These are phyloP conservation scores for Scomber japonicus DNA, from an alignment of 2,113 vertebrate species.

Conservation along the genomic window DNA sequence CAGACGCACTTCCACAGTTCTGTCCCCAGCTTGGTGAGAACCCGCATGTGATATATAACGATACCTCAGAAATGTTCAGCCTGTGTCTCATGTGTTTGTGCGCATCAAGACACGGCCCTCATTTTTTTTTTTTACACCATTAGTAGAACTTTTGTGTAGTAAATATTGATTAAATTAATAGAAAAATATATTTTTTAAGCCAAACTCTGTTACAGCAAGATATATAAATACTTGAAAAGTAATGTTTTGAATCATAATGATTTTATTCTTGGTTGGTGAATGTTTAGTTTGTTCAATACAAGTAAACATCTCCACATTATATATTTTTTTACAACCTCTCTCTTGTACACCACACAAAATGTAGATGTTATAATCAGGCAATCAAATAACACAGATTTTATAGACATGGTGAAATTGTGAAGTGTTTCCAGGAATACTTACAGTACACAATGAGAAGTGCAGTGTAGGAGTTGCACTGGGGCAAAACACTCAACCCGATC, in stretches of 20 bases:
- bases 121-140: too few relatives aligned
- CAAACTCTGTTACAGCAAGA: background rate
- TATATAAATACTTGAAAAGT: background rate
- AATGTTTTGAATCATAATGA: background rate
- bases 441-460: background rate
- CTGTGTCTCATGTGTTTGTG: background rate
- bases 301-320: too few relatives aligned
- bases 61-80: background rate
- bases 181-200: too few relatives aligned
- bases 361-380: background rate
- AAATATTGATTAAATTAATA: too few relatives aligned
- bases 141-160: too few relatives aligned
- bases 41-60: background rate
- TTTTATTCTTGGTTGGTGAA: background rate
- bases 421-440: background rate
- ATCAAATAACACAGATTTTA: background rate
- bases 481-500: conserved; percentile 11
- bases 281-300: too few relatives aligned
- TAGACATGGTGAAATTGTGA: background rate
- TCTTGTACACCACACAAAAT: background rate
- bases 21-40: conserved; percentile 91
- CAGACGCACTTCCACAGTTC: conserved; percentile 89
- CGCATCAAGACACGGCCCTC: too few relatives aligned
- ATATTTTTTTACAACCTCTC: background rate
- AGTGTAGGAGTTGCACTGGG: conserved; percentile 3